These are phyloP conservation scores for Eurytoma adleriae DNA, from an alignment of 2,888 invertebrate genomes.

Conservation along the genomic window DNA sequence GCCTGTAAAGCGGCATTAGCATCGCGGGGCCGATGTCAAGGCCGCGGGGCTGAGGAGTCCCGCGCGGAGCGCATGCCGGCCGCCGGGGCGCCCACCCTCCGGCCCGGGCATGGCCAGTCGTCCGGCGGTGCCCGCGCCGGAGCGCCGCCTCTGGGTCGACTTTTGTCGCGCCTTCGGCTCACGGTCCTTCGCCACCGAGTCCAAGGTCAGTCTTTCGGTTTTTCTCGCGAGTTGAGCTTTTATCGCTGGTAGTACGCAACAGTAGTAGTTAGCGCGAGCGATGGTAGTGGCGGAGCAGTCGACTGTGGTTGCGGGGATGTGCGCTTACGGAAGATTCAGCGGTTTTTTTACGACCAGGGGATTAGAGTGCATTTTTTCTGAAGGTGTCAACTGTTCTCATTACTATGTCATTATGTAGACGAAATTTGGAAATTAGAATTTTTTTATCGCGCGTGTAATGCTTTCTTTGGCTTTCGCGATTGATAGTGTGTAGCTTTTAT, in stretches of 20 bases:
- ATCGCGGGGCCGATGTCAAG: slow-evolving; percentile 10
- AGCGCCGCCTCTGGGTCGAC: slow-evolving; percentile 29
- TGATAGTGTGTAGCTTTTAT: no score
- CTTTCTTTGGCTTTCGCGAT: no score
- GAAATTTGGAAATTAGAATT: no score
- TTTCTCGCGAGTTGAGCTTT: not conserved
- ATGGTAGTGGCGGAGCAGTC: not conserved
- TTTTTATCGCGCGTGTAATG: no score
- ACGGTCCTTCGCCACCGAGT: not conserved
- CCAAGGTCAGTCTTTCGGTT: slow-evolving; percentile 4
- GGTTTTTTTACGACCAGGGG: not conserved
- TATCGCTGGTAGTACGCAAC: not conserved
- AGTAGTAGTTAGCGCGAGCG: not conserved
- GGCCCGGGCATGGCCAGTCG: slow-evolving; percentile 12
- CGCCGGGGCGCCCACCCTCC: not conserved
- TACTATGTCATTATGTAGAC: no score
- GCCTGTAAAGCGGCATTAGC: slow-evolving; percentile 14
- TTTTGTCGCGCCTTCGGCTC: slow-evolving; percentile 23
- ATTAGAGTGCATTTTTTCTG: not conserved
- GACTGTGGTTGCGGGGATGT: no score
- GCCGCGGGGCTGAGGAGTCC: slow-evolving; percentile 1
- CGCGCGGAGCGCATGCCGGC: not conserved
- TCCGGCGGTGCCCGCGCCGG: not conserved
- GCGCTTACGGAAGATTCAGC: not conserved
- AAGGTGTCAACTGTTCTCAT: no score